A percentile compares a stretch with the other conserved stretches of the same genome.
Evolutionary conservation across 1,140 invertebrate genomes (phyloP).

Genomic region (Cecropterus lyciades): DNA sequence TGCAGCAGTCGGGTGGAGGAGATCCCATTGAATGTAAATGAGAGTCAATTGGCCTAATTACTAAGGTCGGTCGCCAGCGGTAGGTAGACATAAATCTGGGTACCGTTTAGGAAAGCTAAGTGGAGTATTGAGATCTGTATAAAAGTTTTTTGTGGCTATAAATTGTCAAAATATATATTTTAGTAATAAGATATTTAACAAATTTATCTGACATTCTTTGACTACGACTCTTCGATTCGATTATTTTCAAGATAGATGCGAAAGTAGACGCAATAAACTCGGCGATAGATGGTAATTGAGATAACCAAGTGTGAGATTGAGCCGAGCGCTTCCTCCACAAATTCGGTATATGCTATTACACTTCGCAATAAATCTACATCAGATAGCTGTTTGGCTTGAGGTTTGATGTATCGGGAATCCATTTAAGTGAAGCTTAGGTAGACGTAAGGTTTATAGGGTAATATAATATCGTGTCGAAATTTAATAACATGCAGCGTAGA

Average conservation of each 20-base stretch:
- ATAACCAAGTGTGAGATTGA: slow-evolving; percentile 34
- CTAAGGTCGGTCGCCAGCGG: slow-evolving; percentile 18
- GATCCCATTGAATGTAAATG: slow-evolving; percentile 27
- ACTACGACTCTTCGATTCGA: slow-evolving; percentile 17
- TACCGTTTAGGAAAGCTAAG: slow-evolving; percentile 12
- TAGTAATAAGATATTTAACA: neutral
- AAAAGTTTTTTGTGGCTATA: neutral
- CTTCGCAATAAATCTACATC: slow-evolving; percentile 36
- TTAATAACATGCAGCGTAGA: slow-evolving; percentile 20
- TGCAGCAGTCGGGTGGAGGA: neutral
- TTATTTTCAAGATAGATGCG: slow-evolving; percentile 24
- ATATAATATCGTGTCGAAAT: slow-evolving; percentile 21
- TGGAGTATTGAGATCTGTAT: neutral
- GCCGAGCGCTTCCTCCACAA: slow-evolving; percentile 31
- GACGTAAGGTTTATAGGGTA: slow-evolving; percentile 23
- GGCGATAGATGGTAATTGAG: slow-evolving; percentile 33
- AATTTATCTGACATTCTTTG: neutral
- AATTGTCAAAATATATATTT: neutral
- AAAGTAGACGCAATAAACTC: slow-evolving; percentile 33
- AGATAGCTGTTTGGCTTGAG: slow-evolving; percentile 37
- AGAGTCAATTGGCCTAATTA: slow-evolving; percentile 32
- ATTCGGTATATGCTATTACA: slow-evolving; percentile 35
- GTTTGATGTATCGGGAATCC: slow-evolving; percentile 38
- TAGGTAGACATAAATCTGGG: slow-evolving; percentile 16
- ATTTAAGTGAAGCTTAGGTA: slow-evolving; percentile 33